Percentiles rank a stretch among this genome's conserved stretches.
Evolutionary conservation across 2,797 vertebrate genomes (phyloP).

Genomic region (Podargus strigoides): DNA sequence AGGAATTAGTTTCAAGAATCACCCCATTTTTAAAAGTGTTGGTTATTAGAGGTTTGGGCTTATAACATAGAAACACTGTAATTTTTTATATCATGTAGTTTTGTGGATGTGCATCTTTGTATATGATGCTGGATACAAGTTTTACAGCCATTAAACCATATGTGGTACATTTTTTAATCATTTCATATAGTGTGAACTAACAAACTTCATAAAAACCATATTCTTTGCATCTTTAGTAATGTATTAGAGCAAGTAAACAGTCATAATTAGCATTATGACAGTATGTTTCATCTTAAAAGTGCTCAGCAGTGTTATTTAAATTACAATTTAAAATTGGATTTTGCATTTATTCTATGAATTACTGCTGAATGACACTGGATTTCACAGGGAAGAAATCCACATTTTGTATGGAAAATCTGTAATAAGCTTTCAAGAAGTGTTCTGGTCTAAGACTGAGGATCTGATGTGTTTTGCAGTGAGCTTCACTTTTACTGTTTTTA

Average conservation of each 20-base stretch:
- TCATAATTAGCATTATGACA: neutral
- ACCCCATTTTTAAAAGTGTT: neutral
- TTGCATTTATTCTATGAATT: neutral
- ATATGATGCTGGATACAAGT: neutral
- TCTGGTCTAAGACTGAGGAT: conserved; percentile 1
- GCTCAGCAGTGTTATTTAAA: conserved; percentile 22
- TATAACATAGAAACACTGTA: neutral
- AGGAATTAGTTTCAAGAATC: neutral
- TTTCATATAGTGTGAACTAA: neutral
- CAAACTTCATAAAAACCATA: neutral
- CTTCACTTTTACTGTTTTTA: conserved; percentile 84
- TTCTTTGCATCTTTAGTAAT: neutral
- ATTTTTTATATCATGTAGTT: neutral
- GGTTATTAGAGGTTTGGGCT: neutral
- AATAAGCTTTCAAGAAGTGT: neutral
- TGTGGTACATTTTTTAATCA: neutral
- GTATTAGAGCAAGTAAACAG: neutral
- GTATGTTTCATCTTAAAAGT: neutral
- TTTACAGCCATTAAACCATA: neutral
- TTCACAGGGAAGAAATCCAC: neutral
- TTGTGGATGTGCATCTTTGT: neutral
- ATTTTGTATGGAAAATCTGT: neutral
- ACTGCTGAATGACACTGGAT: neutral
- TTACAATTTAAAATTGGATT: neutral
- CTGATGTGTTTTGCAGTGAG: conserved; percentile 78